Percentiles rank a stretch among this genome's conserved stretches.
phyloP scores from a whole-genome alignment of 35 echinoderm and acorn worm genomes.

The Heliocidaris tuberculata region DNA sequence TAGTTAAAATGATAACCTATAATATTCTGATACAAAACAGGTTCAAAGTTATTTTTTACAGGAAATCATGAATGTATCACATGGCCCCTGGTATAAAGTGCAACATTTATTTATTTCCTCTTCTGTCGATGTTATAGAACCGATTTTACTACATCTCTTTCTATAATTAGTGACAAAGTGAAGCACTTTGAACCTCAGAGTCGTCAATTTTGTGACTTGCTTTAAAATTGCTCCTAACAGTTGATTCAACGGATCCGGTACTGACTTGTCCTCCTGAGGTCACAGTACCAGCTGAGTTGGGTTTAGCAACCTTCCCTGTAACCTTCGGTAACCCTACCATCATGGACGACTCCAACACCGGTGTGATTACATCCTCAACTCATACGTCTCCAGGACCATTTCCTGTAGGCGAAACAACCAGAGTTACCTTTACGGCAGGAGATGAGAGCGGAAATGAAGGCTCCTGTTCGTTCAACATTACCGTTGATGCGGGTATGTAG shows the following conservation, averaged over 20 bases:
- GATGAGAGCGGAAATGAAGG: not conserved
- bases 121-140: too few relatives aligned
- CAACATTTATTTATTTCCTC: too few relatives aligned
- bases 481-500: not conserved
- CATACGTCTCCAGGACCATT: not conserved
- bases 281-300: not conserved
- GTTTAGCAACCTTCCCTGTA: not conserved
- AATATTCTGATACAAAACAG: too few relatives aligned
- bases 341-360: not conserved
- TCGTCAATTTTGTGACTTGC: too few relatives aligned
- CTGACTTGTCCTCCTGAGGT: not conserved
- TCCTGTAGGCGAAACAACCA: not conserved
- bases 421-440: not conserved
- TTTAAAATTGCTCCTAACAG: not conserved
- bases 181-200: too few relatives aligned
- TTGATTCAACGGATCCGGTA: not conserved
- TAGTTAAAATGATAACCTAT: too few relatives aligned
- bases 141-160: too few relatives aligned
- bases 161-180: too few relatives aligned
- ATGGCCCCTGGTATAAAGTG: too few relatives aligned
- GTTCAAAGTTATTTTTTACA: too few relatives aligned
- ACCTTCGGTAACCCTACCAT: not conserved
- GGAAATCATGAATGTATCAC: too few relatives aligned
- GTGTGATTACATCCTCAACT: not conserved
- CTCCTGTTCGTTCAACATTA: not conserved